Evolutionary conservation across 2,113 vertebrate genomes (phyloP), one percentile per base, ranked within the genome.

Genomic region (Uria lomvia): DNA sequence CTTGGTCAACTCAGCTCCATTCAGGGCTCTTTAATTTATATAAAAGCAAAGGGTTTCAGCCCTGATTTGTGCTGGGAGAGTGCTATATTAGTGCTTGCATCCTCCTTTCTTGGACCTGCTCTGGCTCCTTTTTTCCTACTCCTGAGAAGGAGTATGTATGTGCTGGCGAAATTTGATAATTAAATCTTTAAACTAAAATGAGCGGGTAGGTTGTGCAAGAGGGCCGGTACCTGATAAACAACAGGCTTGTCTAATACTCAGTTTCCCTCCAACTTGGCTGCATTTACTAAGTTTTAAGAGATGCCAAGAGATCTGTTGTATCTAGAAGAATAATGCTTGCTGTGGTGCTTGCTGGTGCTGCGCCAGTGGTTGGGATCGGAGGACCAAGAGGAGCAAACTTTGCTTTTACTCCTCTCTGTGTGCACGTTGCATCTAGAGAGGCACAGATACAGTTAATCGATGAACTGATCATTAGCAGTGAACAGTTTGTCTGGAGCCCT

Each of bases 291-390:
- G 8, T 60, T 86, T 62, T 38, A 65, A 53, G 38, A 47, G 49
- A 56, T 90, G 15, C 49, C 24, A 75, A 42, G 36, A 85, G 30
- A 32, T 60, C 19, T 55, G 4, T 65, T 83, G 15, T 32, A 17
- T 38, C 16, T 86, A n/a, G 16, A 77, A 73, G 22, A 87, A 19
- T 24, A 59, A 52, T 7, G 22, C 12, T 76, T 60, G 29, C 63
- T 56, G 19, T 38, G 50, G 17, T 74, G 26, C 10, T 81, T 36
- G 5, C 40, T 73, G 43, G 3, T 90, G 72, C 63, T 66, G 21
- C 1, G 0, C 60, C 3, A 0, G 2, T 40, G 22, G 23, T 75
- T 0, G 1, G 59, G 30, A 86, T 9, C 0, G 2, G 63, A 63
- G 74, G 12, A 49, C 13, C 23, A 72, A 42, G 27, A 56, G 29